These are phyloP conservation scores for Drosophila setosimentum DNA, from an alignment of 2,888 invertebrate species.

Conservation along the genomic window DNA sequence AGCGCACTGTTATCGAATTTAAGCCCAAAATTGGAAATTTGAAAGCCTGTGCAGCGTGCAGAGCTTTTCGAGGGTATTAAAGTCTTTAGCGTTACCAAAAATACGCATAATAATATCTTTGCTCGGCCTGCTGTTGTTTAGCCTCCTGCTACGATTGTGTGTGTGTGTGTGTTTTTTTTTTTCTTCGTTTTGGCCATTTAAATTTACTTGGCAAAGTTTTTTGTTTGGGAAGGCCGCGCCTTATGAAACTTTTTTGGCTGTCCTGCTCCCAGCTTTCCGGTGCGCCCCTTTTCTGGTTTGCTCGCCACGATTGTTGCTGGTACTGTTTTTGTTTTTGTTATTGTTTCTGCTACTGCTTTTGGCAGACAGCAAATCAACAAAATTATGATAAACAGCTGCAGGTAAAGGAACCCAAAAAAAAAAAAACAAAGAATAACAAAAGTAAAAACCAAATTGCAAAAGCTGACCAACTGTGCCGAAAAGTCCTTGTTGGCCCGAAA, in stretches of 20 bases:
- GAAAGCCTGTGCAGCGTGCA: conserved; percentile 7
- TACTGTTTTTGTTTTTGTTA: background rate
- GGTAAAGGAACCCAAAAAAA: conserved; percentile 63
- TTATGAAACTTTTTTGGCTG: conserved; percentile 49
- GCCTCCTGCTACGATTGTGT: conserved; percentile 25
- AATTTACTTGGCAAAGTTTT: conserved; percentile 75
- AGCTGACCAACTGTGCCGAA: conserved; percentile 59
- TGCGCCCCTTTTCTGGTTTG: conserved; percentile 52
- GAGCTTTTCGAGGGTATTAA: conserved; percentile 50
- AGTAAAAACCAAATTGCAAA: conserved; percentile 47
- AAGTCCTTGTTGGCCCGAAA: conserved; percentile 25
- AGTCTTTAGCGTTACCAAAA: conserved; percentile 43
- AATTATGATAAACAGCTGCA: conserved; percentile 81
- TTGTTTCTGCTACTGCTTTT: conserved; percentile 55
- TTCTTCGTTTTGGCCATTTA: conserved; percentile 54
- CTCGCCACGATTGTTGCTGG: conserved; percentile 37
- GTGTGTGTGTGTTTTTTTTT: conserved; percentile 38
- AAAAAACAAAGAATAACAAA: conserved; percentile 16
- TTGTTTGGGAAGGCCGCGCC: background rate
- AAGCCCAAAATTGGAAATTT: conserved; percentile 21
- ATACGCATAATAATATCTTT: conserved; percentile 38
- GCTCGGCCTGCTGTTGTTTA: conserved; percentile 27
- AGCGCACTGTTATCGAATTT: conserved; percentile 25
- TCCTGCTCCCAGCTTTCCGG: conserved; percentile 54
- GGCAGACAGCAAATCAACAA: conserved; percentile 81